Evolutionary conservation across 2,113 vertebrate genomes (phyloP), one percentile per base, ranked within the genome.

Genomic region (Gobiocypris rarus): DNA sequence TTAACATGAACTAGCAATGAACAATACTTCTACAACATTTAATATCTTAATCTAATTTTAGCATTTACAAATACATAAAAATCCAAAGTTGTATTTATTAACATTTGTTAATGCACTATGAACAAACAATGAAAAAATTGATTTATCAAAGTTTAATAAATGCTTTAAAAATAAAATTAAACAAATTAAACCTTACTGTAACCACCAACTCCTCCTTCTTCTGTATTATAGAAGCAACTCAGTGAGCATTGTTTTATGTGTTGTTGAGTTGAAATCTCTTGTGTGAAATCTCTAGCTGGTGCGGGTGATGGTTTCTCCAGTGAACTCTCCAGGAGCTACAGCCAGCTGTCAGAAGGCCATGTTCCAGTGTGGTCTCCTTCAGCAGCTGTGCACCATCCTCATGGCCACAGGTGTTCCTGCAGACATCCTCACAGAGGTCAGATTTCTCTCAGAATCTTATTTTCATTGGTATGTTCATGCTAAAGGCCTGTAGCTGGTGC

Each of bases 321-420:
- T 96, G 2, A 99, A 99, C 84, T 96, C 97, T 65, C 97, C 97
- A 0, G 98, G 98, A 84, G 97, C 97, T 1, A 96, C 97, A 6
- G 94, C 96, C 89, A 98, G 95, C 88, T 99, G 98, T 84, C 98
- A 99, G 92, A 99, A 96, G 89, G 95, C 97, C 1, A 98, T 98
- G 97, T 98, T 95, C 88, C 97, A 97, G 90, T 99, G 98, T 26
- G 97, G 96, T 34, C 91, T 99, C 24, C 83, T 99, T 43, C 97
- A 99, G 87, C 98, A 99, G 93, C 94, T 99, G 76, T 99, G 98
- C 82, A 98, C 96, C 7, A 98, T 99, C 91, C 94, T 99, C 31
- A 99, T 99, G 98, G 98, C 98, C 3, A 99, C 98, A 0, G 98
- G 98, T 0, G 96, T 97, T 75, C 98, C 97, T 83, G 98, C 98